phyloP scores from a whole-genome alignment of 2,797 vertebrate genomes.

The Oreonectes daqikongensis region DNA sequence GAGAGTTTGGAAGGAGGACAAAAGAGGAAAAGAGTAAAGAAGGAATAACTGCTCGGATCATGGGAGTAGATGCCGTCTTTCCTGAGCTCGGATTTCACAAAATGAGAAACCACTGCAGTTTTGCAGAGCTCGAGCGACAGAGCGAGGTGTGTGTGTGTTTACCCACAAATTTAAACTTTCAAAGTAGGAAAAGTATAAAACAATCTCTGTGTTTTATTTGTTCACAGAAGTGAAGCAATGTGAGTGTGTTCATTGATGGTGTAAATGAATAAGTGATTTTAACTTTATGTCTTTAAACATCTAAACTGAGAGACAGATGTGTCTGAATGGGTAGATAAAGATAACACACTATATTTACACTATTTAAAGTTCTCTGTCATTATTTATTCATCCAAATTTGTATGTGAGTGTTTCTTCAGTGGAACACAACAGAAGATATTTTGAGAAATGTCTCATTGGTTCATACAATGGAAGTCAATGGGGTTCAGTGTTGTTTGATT shows the following conservation, averaged over 20 bases:
- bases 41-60: constrained; percentile 66
- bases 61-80: constrained; percentile 80
- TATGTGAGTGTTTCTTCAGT: no score
- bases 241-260: constrained; percentile 48
- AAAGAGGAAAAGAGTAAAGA: constrained; percentile 32
- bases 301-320: constrained; percentile 61
- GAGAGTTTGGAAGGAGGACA: constrained; percentile 56
- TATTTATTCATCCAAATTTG: no score
- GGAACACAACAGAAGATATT: no score
- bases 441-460: no score
- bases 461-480: no score
- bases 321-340: no score
- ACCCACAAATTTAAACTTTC: no score
- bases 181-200: no score
- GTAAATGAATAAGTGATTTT: constrained; percentile 68
- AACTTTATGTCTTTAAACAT: constrained; percentile 63
- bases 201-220: no score
- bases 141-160: constrained; percentile 64
- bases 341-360: no score
- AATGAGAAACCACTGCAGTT: constrained; percentile 75
- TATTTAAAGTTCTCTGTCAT: neutral
- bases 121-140: constrained; percentile 75
- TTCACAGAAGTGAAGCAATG: constrained; percentile 18
- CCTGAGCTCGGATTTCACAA: constrained; percentile 75
- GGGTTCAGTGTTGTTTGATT: no score